Evolutionary conservation across 2,113 vertebrate genomes (phyloP), one percentile per base, ranked within the genome.

Genomic region (Poeciliopsis turrubarensis): DNA sequence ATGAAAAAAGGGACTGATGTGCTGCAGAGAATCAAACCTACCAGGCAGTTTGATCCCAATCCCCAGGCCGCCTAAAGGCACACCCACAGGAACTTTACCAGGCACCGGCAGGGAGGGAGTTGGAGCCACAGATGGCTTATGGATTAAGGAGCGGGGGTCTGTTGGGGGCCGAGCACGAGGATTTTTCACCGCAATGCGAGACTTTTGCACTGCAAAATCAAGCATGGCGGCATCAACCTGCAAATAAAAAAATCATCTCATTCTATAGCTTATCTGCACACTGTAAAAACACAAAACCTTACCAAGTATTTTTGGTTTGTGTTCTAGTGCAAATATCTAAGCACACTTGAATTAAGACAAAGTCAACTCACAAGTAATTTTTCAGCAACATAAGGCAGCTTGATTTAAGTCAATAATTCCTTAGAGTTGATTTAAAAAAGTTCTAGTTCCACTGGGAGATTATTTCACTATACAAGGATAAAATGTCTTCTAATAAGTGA

Each of bases 31-130:
- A 27, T 60, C 11, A 61, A 30, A 87, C 83, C 27, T 84, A 95
- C 94, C 94, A 47, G 94, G 94, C 7, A 95, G 86, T 91, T 91
- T 94, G 65, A 95, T 75, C 74, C 93, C 91, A 37, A 93, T 78
- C 12, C 85, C 87, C 69, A 89, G 31, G 5, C 79, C 89, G 67
- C 84, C 86, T n/a, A 88, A 26, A 31, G 91, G 87, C n/a, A 85
- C 32, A 9, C 84, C 84, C 34, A 27, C 34, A 17, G 73, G 80
- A 5, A 39, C 26, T 82, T 72, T 84, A 29, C 68, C 26, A 4
- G 79, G 73, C 13, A 37, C 29, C n/a, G 5, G 69, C 51, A 69
- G 5, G 19, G 80, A 15, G 2, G 86, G 78, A 22, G 77, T 81
- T 8, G 93, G 92, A 3, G 90, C 88, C 57, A 84, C 3, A 2